Conservation (phyloP, 2,888 invertebrate species). For the Latrodectus hesperus region DNA sequence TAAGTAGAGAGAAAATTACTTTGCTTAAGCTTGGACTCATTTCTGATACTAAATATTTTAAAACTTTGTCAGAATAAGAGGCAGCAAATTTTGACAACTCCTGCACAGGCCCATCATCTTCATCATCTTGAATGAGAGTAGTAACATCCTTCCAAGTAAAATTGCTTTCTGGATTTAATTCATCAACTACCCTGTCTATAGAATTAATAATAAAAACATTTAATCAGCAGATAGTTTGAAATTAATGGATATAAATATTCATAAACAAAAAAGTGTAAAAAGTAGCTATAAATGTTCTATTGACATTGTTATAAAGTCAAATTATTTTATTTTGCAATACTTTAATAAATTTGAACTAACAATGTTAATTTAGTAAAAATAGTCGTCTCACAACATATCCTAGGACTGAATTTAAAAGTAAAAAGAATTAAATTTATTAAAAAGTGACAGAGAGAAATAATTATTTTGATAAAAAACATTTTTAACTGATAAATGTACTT, state of each 20-base stretch:
- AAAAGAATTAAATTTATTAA: too few species aligned
- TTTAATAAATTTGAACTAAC: neutral
- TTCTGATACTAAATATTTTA: slow-evolving; percentile 81
- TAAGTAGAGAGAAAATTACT: slow-evolving; percentile 73
- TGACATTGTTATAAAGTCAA: too few species aligned
- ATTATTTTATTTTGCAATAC: neutral
- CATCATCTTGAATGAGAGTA: slow-evolving; percentile 88
- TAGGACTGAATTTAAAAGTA: too few species aligned
- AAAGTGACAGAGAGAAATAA: too few species aligned
- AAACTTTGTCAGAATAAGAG: slow-evolving; percentile 86
- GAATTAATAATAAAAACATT: neutral
- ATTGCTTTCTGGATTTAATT: slow-evolving; percentile 94
- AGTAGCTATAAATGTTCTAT: too few species aligned
- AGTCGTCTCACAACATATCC: neutral
- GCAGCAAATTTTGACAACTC: slow-evolving; percentile 81
- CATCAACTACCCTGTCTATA: slow-evolving; percentile 94
- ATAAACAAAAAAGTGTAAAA: neutral
- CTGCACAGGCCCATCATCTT: slow-evolving; percentile 82
- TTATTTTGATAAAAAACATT: too few species aligned
- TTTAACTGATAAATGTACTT: too few species aligned
- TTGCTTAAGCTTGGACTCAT: slow-evolving; percentile 77
- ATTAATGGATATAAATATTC: neutral
- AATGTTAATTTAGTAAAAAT: neutral
- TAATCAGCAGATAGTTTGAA: neutral
- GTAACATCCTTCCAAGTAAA: slow-evolving; percentile 77